Evolutionary conservation across 2,888 invertebrate species (phyloP), one percentile per base, ranked within the genome.

Genomic region (Chydorus sphaericus): DNA sequence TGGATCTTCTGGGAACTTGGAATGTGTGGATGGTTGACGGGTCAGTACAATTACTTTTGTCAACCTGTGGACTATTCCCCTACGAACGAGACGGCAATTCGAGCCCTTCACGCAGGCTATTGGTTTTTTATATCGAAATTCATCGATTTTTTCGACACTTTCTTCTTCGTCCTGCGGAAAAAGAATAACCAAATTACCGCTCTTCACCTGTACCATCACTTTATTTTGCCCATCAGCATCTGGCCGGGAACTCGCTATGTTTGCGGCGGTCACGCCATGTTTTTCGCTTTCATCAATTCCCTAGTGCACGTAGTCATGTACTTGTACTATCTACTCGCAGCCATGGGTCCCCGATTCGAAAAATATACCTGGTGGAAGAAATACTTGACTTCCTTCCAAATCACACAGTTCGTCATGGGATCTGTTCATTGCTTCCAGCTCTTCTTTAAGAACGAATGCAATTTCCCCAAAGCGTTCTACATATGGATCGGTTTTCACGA

Each of bases 401-500:
- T 44, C 36, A 14, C 36, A 52, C 93, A 93, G 73, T 93, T 93
- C 71, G 77, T 92, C 59, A 78, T 81, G 56, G 88, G 92, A 63
- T 89, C 91, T 82, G 74, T 84, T 59, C 93, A 93, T 73, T 90
- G 90, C 60, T 89, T 90, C 82, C 89, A 90, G 68, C 77, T 93
- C 62, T 75, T 93, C 62, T 86, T 90, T 76, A n/a, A n/a, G n/a
- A 82, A 84, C 65, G 85, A 89, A 57, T 94, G 93, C 77, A 82
- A 89, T 70, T 94, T 92, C 73, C 93, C 93, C 54, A 62, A 54
- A 29, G 62, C 85, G 14, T 90, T 90, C 72, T 88, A 87, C 62
- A 89, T 87, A 87, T 93, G 88, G 88, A 94, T 94, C 68, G 90
- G 91, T 58, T 81, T 87, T 76, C 93, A 94, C 72, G 93, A 92